Conservation (phyloP, 2,888 invertebrate genomes). For the Oxyteleia sp. region DNA sequence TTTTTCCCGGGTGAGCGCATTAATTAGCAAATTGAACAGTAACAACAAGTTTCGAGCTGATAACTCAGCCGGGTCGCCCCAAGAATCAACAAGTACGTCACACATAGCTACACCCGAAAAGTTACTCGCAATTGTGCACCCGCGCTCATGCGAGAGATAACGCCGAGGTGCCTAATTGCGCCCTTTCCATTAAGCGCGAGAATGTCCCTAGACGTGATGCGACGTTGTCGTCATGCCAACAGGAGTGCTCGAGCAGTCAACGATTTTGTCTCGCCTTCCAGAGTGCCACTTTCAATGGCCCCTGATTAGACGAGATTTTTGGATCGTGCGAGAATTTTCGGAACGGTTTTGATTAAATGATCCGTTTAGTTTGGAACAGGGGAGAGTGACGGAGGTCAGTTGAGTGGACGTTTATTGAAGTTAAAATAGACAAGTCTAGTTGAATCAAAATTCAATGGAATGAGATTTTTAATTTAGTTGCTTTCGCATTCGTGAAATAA, state of each 20-base stretch:
- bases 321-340: constrained; percentile 37
- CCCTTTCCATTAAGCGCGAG: constrained; percentile 43
- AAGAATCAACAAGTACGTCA: constrained; percentile 62
- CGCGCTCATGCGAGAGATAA: constrained; percentile 38
- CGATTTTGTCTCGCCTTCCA: constrained; percentile 53
- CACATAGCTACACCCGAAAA: constrained; percentile 39
- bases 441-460: too few relatives aligned
- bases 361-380: constrained; percentile 9
- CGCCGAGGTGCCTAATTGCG: constrained; percentile 50
- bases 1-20: constrained; percentile 8
- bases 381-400: too few relatives aligned
- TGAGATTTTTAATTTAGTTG: too few relatives aligned
- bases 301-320: constrained; percentile 42
- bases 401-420: neutral
- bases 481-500: too few relatives aligned
- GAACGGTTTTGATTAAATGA: constrained; percentile 26
- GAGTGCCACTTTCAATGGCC: constrained; percentile 43
- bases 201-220: constrained; percentile 51
- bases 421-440: too few relatives aligned
- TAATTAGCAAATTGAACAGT: constrained; percentile 29
- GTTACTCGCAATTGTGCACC: constrained; percentile 2
- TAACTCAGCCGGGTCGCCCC: neutral
- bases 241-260: constrained; percentile 58
- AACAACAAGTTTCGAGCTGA: constrained; percentile 30
- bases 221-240: constrained; percentile 59